Base-by-base conservation (phyloP, 2,797 vertebrate species). In the Dendrocincla fuliginosa region DNA sequence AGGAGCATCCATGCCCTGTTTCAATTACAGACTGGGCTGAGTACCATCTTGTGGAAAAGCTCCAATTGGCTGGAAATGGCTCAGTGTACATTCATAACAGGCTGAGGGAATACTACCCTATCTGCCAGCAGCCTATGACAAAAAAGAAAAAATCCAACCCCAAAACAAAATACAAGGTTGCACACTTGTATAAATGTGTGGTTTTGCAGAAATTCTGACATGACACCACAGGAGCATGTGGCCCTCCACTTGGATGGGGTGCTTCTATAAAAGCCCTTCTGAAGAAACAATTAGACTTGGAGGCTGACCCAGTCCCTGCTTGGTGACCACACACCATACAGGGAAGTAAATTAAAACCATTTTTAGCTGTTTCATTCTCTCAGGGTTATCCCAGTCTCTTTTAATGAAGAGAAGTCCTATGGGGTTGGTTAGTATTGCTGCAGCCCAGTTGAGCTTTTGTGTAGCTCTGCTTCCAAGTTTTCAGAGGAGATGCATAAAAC, bases 1-100 rank as follows among this genome's bases (percentile, higher is more conserved):
- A 13, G 77, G 93, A 95, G 94, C 42, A 87, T 89, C 68, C 25
- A 0, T 94, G 73, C 87, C 88, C 77, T 93, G 84, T 95, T 96
- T 97, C 94, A 95, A 92, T 95, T 95, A 95, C 49, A 88, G 69
- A 49, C 60, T 89, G 81, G 75, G 89, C 86, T 94, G 76, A 88
- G 67, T 71, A 92, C 73, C 79, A 88, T 93, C 90, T 75, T 91
- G 50, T 94, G 93, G 87, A 96, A 95, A 82, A 92, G 59, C 50
- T 96, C 93, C 94, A 96, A 17, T 22, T 96, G 93, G 83, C 92
- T 92, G 74, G 49, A 57, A 93, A 92, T 28, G 42, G 82, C 73
- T 84, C 69, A 59, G 61, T 3, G 2, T 70, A 74, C 32, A 22
- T 33, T 87, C 10, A 2, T 37, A 90, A 33, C 53, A 74, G 84